Percentiles rank a stretch among this genome's conserved stretches.
Evolutionary conservation across 2,888 invertebrate species (phyloP).

Genomic region (Microctonus hyperodae): DNA sequence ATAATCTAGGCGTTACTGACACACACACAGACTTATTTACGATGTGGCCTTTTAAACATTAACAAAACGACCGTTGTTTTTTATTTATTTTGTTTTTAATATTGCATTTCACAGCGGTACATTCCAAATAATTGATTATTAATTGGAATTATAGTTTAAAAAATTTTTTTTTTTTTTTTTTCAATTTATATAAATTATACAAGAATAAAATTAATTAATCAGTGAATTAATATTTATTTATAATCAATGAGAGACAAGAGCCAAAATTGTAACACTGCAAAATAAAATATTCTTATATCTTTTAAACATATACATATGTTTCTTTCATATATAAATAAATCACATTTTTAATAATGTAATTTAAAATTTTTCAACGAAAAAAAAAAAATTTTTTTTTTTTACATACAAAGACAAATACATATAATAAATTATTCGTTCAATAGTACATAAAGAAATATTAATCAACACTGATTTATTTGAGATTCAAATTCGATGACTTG

Average conservation of each 20-base stretch:
- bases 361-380: not conserved
- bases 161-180: constrained; percentile 19
- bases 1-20: constrained; percentile 33
- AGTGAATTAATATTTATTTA: constrained; percentile 10
- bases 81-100: constrained; percentile 26
- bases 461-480: not conserved
- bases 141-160: constrained; percentile 18
- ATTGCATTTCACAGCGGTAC: constrained; percentile 41
- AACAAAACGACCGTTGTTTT: constrained; percentile 46
- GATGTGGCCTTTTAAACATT: constrained; percentile 38
- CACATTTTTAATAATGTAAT: not conserved
- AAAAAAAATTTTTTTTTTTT: not conserved
- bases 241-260: not conserved
- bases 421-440: not conserved
- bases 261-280: not conserved
- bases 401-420: not conserved
- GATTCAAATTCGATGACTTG: not conserved
- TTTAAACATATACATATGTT: constrained; percentile 11
- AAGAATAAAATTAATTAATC: constrained; percentile 8
- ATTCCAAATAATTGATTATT: constrained; percentile 1
- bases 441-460: not conserved
- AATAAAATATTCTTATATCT: not conserved
- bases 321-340: not conserved
- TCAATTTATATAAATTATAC: constrained; percentile 22
- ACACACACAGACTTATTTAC: constrained; percentile 30